phyloP scores from a whole-genome alignment of 2,797 vertebrate genomes.

The Gallirallus australis region DNA sequence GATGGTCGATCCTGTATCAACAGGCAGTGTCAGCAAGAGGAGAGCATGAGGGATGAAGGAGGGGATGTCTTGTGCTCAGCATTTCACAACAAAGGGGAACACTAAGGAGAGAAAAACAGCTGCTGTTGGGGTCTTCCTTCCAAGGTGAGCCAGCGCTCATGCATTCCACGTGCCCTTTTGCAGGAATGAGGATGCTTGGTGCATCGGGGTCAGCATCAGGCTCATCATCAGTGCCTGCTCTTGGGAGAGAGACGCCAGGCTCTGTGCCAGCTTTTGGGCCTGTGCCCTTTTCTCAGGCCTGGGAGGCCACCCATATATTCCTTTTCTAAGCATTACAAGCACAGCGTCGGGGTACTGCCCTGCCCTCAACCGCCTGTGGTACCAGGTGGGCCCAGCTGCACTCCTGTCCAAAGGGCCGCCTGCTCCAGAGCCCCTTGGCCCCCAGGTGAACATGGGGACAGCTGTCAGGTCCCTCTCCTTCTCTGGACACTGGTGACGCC shows the following conservation, averaged over 20 bases:
- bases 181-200: no score
- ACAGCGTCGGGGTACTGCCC: no score
- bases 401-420: not conserved
- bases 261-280: not conserved
- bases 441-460: no score
- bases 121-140: not conserved
- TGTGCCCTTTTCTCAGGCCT: not conserved
- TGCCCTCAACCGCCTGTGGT: fast-evolving
- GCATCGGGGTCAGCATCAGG: no score
- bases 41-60: fast-evolving
- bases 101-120: not conserved
- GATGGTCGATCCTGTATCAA: fast-evolving
- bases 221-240: no score
- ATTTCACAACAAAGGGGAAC: not conserved
- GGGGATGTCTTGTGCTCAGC: not conserved
- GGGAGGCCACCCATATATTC: not conserved
- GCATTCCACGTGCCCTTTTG: fast-evolving
- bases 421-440: fast-evolving
- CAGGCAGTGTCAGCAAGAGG: not conserved
- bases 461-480: no score
- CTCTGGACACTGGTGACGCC: fast-evolving
- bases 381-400: fast-evolving
- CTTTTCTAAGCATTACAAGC: no score
- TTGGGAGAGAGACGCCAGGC: not conserved
- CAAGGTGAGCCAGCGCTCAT: not conserved